These are phyloP conservation scores for Helicoverpa zea DNA, from an alignment of 1,140 invertebrate genomes.

Conservation along the genomic window DNA sequence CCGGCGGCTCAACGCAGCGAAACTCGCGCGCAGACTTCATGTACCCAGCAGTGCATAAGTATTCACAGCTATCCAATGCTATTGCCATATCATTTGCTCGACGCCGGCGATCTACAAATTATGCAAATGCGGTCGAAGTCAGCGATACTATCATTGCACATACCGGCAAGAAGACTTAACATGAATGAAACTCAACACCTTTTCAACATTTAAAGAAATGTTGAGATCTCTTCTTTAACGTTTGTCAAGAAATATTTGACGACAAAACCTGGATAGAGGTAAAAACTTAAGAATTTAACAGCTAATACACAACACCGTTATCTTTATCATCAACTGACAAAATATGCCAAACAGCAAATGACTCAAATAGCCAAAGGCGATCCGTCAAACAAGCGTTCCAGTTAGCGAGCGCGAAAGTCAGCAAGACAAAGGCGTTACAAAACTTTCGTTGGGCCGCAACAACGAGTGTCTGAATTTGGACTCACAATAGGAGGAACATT, in stretches of 20 bases:
- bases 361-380: constrained; percentile 55
- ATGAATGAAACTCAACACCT: constrained; percentile 14
- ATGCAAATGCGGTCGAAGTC: constrained; percentile 56
- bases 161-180: neutral
- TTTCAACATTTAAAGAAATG: neutral
- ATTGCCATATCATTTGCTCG: constrained; percentile 38
- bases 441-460: constrained; percentile 75
- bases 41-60: constrained; percentile 57
- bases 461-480: constrained; percentile 61
- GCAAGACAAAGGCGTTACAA: constrained; percentile 81
- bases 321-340: constrained; percentile 51
- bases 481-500: constrained; percentile 73
- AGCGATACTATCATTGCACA: constrained; percentile 44
- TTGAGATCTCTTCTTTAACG: neutral
- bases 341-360: constrained; percentile 53
- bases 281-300: neutral
- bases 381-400: constrained; percentile 74
- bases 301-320: constrained; percentile 31
- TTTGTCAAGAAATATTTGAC: neutral
- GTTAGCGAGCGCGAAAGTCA: constrained; percentile 76
- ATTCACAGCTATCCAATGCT: constrained; percentile 55
- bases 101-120: constrained; percentile 56
- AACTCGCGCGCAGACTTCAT: constrained; percentile 64
- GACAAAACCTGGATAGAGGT: neutral
- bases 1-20: constrained; percentile 70